Base-by-base conservation (phyloP, 2,888 invertebrate species). In the Melinopterus prodromus region DNA sequence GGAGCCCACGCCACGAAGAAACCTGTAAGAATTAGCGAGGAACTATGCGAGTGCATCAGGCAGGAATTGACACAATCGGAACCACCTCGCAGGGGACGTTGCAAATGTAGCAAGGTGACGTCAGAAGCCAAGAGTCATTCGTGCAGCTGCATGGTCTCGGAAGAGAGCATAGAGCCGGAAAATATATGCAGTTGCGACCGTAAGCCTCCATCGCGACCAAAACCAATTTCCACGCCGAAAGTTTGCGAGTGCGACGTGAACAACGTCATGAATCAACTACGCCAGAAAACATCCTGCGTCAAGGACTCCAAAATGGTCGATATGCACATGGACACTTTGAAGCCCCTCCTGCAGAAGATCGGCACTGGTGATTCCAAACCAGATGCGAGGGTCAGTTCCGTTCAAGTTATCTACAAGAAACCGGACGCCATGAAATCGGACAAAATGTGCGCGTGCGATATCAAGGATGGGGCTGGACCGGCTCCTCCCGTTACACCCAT, bases 101-200 rank as follows among this genome's bases (percentile, higher is more conserved):
- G 6, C 70, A 78, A 75, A 78, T 78, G n/a, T 37, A 75, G n/a
- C 15, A 70, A 36, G 36, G 74, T 36, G 70, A 74, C 16, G 35
- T 75, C n/a, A 16, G 12, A 6, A 53, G 9, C 53, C 53, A 53
- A 6, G 5, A 53, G 53, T 53, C 53, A 53, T 53, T 53, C 53
- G 53, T 53, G 53, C 53, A 53, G 53, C 53, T 53, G 53, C 5
- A 53, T 53, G 53, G 53, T 3, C 7, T 3, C 2, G 12, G 53
- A 53, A 53, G 5, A 53, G 53, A 3, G 1, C 5, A 12, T 53
- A 53, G 53, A 53, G 12, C 74, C 74, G 26, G 74, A 35, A 12
- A n/a, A 36, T 7, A 74, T 35, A 36, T 74, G 36, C 36, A 9
- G 36, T 36, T 35, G 74, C 74, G 12, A 26, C 7, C 37, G 7